phyloP scores from a whole-genome alignment of 1,140 invertebrate genomes.

The Limonius californicus region DNA sequence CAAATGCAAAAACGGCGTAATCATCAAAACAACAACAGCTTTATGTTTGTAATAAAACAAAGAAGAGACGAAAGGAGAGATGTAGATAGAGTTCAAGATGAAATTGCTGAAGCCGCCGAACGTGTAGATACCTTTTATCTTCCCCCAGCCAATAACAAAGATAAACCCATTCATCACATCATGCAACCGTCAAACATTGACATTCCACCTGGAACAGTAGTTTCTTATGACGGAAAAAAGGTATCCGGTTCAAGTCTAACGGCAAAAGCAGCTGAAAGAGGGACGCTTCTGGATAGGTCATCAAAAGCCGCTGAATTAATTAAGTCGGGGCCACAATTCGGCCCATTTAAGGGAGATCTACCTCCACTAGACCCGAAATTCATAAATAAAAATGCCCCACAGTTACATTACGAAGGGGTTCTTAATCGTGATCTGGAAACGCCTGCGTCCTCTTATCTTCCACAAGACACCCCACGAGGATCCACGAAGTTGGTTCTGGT shows the following conservation, averaged over 20 bases:
- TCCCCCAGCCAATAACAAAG: constrained; percentile 51
- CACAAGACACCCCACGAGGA: background rate
- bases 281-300: constrained; percentile 45
- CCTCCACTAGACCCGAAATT: constrained; percentile 52
- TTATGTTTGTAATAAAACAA: constrained; percentile 35
- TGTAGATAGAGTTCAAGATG: constrained; percentile 40
- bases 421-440: constrained; percentile 39
- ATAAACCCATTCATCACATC: constrained; percentile 31
- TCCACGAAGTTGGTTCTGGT: constrained; percentile 35
- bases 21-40: constrained; percentile 15
- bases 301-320: constrained; percentile 55
- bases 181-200: constrained; percentile 46
- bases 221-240: constrained; percentile 69
- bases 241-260: constrained; percentile 61
- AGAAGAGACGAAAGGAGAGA: constrained; percentile 23
- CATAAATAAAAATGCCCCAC: constrained; percentile 39
- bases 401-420: constrained; percentile 31
- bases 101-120: constrained; percentile 63
- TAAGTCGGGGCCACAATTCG: constrained; percentile 64
- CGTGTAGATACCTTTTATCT: constrained; percentile 65
- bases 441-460: constrained; percentile 23
- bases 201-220: constrained; percentile 52
- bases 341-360: constrained; percentile 65
- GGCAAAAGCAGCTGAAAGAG: constrained; percentile 50
- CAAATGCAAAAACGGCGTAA: constrained; percentile 17